Base-by-base conservation (phyloP, 2,113 vertebrate genomes). In the Regulus satrapa region DNA sequence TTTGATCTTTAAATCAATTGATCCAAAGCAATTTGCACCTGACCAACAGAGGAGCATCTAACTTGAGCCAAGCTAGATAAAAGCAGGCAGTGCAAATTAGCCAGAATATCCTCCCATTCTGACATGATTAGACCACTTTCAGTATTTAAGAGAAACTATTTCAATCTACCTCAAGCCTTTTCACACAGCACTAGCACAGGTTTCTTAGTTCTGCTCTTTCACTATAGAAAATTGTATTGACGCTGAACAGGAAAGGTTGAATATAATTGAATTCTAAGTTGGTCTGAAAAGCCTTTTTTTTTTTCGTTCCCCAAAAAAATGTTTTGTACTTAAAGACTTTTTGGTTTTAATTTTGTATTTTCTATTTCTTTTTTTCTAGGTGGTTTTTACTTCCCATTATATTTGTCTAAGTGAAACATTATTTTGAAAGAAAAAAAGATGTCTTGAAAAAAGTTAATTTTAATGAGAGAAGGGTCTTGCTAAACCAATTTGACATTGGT, bases 1-100 rank as follows among this genome's bases (percentile, higher is more conserved):
- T 95, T 92, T 95, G 28, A 94, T 95, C 58, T 73, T 82, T n/a
- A 62, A 79, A 94, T 89, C 49, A 76, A 38, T 6, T 31, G 28
- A 87, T 78, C 32, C 54, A 68, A 85, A 94, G 73, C 26, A 85
- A 91, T 91, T 94, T 91, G n/a, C 84, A 82, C 91, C 58, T 91
- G 69, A 76, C 58, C 46, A 76, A 5, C 45, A 49, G 71, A 55
- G 11, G 12, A 83, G 14, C 11, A 74, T 38, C 31, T 40, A 49
- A 80, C 38, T 55, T 23, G 14, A 84, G 34, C 58, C 26, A 55
- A 74, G 24, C 12, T 34, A 54, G 41, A 38, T 77, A 46, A 89
- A 74, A 92, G 46, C 18, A 59, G 63, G 56, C 14, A 38, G 13
- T 48, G 7, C 34, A 85, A 87, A 78, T 62, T 58, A 92, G n/a